Conservation (phyloP, 2,797 vertebrate genomes). For the Babyrousa celebensis region DNA sequence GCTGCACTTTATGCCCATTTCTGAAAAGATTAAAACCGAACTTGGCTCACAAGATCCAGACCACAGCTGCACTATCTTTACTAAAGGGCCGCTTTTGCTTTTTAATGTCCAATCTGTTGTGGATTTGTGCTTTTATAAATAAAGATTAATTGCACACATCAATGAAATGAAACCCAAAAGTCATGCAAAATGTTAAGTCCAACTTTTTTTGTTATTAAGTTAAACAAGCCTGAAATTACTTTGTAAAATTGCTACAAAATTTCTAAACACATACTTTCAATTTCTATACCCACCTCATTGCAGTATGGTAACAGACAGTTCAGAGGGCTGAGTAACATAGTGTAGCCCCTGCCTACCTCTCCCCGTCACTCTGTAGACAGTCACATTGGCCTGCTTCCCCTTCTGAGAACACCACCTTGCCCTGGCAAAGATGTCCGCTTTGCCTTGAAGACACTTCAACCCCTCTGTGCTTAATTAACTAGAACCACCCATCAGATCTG, state of each 20-base stretch:
- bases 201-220: background rate
- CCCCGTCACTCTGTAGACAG: background rate
- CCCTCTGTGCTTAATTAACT: background rate
- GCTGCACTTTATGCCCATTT: background rate
- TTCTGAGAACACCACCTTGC: background rate
- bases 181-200: background rate
- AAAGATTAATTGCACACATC: background rate
- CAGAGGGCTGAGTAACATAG: background rate
- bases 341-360: background rate
- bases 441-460: background rate
- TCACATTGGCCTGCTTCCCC: background rate
- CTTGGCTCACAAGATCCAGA: background rate
- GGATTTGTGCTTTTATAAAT: conserved; percentile 5
- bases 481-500: background rate
- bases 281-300: background rate
- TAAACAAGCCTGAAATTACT: background rate
- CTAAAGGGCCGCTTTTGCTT: background rate
- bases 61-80: background rate
- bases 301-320: background rate
- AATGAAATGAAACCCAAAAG: conserved; percentile 12
- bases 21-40: background rate
- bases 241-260: background rate
- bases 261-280: background rate
- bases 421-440: background rate
- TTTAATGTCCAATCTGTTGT: background rate